Conservation (phyloP, 2,113 vertebrate species). For the Lasiurus cinereus region DNA sequence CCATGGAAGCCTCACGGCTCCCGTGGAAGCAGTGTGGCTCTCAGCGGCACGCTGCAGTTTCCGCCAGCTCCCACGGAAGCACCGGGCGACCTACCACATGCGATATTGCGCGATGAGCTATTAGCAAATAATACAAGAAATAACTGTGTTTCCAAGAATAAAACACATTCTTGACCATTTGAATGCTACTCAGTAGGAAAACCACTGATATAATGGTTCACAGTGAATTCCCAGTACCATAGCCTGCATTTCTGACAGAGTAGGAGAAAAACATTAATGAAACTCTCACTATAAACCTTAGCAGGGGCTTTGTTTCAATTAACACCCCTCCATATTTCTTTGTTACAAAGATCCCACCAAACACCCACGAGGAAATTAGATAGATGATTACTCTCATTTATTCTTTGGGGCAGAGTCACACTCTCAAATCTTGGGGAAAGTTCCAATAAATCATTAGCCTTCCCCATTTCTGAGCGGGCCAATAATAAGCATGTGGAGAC, state of each 20-base stretch:
- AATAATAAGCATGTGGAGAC: constrained; percentile 28
- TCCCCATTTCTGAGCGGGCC: background rate
- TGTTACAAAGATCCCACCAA: constrained; percentile 26
- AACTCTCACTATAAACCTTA: background rate
- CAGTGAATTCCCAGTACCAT: background rate
- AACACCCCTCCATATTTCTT: background rate
- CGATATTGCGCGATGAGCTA: too few species aligned
- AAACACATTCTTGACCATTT: background rate
- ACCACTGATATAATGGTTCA: background rate
- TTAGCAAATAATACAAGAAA: background rate
- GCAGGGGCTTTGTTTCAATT: background rate
- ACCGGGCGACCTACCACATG: too few species aligned
- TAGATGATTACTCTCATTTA: constrained; percentile 44
- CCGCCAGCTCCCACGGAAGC: too few species aligned
- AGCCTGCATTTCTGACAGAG: background rate
- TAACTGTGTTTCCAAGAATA: background rate
- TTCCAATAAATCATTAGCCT: constrained; percentile 69
- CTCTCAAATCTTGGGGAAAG: constrained; percentile 39
- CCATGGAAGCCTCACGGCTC: too few species aligned
- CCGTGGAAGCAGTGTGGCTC: too few species aligned
- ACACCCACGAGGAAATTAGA: constrained; percentile 39
- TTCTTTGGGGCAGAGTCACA: constrained; percentile 29
- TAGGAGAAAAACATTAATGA: background rate
- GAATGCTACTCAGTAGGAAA: background rate
- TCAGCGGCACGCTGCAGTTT: too few species aligned